Conservation (phyloP, 2,888 invertebrate genomes). For the Heliconius ismenius region DNA sequence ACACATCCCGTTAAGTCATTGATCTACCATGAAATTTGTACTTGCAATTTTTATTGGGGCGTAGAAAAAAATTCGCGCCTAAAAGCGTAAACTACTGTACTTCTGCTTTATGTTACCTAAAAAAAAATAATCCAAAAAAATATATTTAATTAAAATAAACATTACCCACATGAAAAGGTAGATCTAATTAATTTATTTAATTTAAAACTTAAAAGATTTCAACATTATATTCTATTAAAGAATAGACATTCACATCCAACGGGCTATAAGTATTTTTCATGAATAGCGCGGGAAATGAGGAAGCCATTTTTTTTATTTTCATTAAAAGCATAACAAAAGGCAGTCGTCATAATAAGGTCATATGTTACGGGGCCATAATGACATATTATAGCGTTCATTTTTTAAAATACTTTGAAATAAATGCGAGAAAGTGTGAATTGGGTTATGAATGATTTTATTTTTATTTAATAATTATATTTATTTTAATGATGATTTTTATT, state of each 20-base stretch:
- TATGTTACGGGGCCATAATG: constrained; percentile 13
- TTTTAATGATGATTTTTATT: neutral
- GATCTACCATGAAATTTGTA: no score
- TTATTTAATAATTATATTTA: neutral
- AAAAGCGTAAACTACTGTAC: neutral
- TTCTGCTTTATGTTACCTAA: neutral
- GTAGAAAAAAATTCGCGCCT: neutral
- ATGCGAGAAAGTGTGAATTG: neutral
- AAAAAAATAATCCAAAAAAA: neutral
- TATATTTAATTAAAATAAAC: neutral
- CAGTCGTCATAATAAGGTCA: constrained; percentile 20
- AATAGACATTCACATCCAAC: constrained; percentile 3
- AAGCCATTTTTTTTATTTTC: constrained; percentile 13
- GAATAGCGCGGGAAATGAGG: constrained; percentile 19
- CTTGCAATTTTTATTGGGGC: neutral
- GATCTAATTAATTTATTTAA: constrained; percentile 1
- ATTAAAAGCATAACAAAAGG: constrained; percentile 18
- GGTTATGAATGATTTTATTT: neutral
- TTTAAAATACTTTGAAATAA: constrained; percentile 14
- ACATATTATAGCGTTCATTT: neutral
- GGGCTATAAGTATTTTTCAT: constrained; percentile 9
- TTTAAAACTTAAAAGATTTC: neutral
- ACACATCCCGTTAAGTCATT: no score
- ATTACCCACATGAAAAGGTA: neutral
- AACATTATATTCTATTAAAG: neutral